Percentiles rank a stretch among this genome's conserved stretches.
phyloP scores from a whole-genome alignment of 2,113 vertebrate species.

The Macaca mulatta region DNA sequence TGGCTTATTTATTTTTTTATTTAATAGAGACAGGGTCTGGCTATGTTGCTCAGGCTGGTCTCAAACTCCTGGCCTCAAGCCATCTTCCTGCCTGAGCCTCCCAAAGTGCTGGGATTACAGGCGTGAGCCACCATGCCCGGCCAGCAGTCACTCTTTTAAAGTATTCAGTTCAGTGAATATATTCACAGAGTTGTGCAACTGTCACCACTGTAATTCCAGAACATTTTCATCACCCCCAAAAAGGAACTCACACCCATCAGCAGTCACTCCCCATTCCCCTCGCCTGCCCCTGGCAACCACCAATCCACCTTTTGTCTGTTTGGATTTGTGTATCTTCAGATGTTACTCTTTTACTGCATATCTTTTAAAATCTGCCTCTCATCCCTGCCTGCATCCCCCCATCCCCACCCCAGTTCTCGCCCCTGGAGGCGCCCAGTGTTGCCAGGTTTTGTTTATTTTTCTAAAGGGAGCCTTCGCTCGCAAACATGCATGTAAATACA shows the following conservation, averaged over 20 bases:
- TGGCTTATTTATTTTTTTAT: not conserved
- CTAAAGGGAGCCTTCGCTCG: not conserved
- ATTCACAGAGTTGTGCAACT: not conserved
- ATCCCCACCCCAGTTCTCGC: no score
- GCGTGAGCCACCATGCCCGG: not conserved
- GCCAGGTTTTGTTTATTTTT: not conserved
- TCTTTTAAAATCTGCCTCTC: not conserved
- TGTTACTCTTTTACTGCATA: not conserved
- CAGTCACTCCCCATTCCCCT: fast-evolving
- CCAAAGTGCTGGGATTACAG: not conserved
- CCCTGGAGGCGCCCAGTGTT: not conserved
- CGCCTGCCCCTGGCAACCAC: not conserved
- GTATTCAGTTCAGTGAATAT: fast-evolving
- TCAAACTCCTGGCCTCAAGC: not conserved
- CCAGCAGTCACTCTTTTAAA: not conserved
- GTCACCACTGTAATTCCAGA: not conserved
- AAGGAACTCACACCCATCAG: not conserved
- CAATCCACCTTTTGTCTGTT: fast-evolving
- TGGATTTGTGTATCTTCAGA: not conserved
- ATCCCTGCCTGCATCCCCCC: fast-evolving
- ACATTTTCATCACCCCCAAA: not conserved
- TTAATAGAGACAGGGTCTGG: not conserved
- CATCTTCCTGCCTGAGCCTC: not conserved
- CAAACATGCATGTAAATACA: fast-evolving
- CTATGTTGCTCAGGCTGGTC: not conserved